These are phyloP conservation scores for Plusia festucae DNA, from an alignment of 2,888 invertebrate genomes.

Conservation along the genomic window DNA sequence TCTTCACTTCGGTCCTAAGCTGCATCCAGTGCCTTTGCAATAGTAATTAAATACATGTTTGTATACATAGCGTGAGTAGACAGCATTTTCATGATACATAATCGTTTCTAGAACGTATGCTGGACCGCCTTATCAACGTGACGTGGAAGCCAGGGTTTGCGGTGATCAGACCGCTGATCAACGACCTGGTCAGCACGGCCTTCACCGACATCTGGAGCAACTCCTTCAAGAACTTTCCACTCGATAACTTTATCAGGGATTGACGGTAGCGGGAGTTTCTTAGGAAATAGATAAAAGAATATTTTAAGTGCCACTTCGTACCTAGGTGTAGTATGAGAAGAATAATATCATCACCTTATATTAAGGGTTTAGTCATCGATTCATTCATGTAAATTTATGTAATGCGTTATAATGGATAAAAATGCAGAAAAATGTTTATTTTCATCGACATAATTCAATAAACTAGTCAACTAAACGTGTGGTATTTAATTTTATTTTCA, in stretches of 20 bases:
- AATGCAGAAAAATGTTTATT: background rate
- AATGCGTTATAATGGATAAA: background rate
- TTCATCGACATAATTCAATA: constrained; percentile 29
- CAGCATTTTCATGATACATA: background rate
- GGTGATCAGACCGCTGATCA: constrained; percentile 93
- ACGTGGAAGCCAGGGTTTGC: constrained; percentile 95
- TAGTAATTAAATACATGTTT: too few relatives aligned
- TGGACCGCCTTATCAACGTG: constrained; percentile 94
- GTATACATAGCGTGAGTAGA: too few relatives aligned
- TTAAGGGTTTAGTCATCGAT: constrained; percentile 42
- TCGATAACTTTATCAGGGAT: constrained; percentile 90
- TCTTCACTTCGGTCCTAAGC: too few relatives aligned
- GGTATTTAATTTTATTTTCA: background rate
- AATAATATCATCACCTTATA: constrained; percentile 45
- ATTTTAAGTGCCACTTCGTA: constrained; percentile 51
- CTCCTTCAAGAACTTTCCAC: constrained; percentile 93
- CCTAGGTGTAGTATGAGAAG: constrained; percentile 24
- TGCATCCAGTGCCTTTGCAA: too few relatives aligned
- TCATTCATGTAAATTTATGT: background rate
- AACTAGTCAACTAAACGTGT: constrained; percentile 61
- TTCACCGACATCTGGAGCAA: constrained; percentile 95
- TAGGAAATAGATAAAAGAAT: constrained; percentile 17
- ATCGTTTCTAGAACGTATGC: constrained; percentile 87
- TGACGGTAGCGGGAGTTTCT: constrained; percentile 45
- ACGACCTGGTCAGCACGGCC: constrained; percentile 94